Conservation (phyloP, 53 echinoderm and acorn worm species). For the Astropecten irregularis region DNA sequence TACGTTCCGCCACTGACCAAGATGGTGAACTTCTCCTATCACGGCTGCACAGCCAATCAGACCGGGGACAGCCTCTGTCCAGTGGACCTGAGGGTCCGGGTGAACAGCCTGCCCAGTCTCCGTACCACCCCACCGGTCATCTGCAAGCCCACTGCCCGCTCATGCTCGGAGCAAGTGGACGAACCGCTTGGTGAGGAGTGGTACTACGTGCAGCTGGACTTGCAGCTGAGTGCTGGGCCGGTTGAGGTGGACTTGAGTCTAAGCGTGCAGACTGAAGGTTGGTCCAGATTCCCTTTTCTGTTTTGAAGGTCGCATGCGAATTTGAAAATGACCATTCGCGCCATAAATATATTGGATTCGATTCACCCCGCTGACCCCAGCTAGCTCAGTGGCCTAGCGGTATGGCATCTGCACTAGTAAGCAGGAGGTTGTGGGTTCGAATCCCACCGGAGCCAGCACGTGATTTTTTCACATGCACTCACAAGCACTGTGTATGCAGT, state of each 20-base stretch:
- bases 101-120: conserved; percentile 40
- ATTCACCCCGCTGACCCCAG: too few species aligned
- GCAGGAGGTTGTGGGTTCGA: too few species aligned
- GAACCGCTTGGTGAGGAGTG: conserved; percentile 55
- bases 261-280: conserved; percentile 16
- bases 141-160: not conserved
- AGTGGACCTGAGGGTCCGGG: conserved; percentile 34
- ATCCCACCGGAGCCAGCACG: too few species aligned
- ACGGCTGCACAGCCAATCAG: conserved; percentile 29
- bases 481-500: too few species aligned
- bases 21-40: conserved; percentile 43
- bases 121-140: not conserved
- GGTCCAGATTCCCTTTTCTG: not conserved
- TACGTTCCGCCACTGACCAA: conserved; percentile 42
- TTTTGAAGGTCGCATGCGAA: too few species aligned
- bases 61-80: conserved; percentile 51
- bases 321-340: too few species aligned
- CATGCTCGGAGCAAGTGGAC: conserved; percentile 13
- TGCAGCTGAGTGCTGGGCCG: not conserved
- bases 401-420: too few species aligned
- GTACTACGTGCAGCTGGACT: conserved; percentile 79
- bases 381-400: too few species aligned
- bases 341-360: too few species aligned
- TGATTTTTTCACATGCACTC: too few species aligned
- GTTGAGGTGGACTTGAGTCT: conserved; percentile 42